These are phyloP conservation scores for Okapia johnstoni DNA, from an alignment of 2,113 vertebrate genomes.

Conservation along the genomic window DNA sequence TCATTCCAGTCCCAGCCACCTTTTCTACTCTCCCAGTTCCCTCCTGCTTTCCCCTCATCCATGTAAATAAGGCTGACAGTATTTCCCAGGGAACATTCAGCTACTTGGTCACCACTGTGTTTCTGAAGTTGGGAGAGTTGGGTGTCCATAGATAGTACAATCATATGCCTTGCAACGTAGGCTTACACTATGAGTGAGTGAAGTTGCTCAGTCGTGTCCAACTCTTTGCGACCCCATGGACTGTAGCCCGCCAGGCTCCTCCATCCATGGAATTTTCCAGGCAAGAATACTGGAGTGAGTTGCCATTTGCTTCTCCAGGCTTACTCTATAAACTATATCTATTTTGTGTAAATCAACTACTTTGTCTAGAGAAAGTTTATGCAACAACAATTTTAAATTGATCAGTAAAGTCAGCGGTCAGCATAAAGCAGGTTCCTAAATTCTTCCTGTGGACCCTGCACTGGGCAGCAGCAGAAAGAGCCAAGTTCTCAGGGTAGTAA, in stretches of 20 bases:
- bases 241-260: not conserved
- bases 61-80: accelerated
- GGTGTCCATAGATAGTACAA: not conserved
- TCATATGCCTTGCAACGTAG: not conserved
- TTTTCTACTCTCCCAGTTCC: not conserved
- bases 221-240: not conserved
- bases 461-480: not conserved
- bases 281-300: not conserved
- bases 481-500: not conserved
- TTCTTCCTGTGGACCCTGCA: not conserved
- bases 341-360: not conserved
- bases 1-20: not conserved
- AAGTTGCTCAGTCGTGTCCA: not conserved
- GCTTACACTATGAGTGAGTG: not conserved
- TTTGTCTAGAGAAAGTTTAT: not conserved
- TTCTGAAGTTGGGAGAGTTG: not conserved
- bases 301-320: not conserved
- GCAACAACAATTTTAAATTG: not conserved
- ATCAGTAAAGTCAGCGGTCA: not conserved
- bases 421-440: no score
- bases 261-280: not conserved
- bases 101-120: not conserved
- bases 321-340: no score
- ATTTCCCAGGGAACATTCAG: no score
- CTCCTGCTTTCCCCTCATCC: not conserved